Percentiles rank a stretch among this genome's conserved stretches.
Evolutionary conservation across 2,888 invertebrate species (phyloP).

Genomic region (Furcula furcula): DNA sequence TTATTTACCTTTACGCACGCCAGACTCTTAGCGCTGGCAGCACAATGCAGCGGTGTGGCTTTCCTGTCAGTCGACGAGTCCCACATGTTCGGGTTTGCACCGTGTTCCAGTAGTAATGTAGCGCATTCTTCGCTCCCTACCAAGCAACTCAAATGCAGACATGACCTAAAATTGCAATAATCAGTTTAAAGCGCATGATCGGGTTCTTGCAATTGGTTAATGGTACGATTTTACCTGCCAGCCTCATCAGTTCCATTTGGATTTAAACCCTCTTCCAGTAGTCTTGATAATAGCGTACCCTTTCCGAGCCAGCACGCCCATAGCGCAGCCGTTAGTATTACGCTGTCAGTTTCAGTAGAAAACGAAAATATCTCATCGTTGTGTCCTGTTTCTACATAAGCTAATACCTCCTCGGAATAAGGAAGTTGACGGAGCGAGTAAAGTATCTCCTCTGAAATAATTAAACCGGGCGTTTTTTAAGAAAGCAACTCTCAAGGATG

Average conservation of each 20-base stretch:
- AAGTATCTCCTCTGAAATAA: constrained; percentile 63
- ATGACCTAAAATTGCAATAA: constrained; percentile 50
- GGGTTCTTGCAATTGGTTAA: not conserved
- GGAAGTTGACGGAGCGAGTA: constrained; percentile 61
- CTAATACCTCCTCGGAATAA: constrained; percentile 66
- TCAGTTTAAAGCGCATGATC: not conserved
- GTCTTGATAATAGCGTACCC: constrained; percentile 70
- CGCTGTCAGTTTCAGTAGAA: constrained; percentile 42
- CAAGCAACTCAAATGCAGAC: constrained; percentile 90
- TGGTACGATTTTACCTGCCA: constrained; percentile 79
- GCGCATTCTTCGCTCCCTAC: constrained; percentile 87
- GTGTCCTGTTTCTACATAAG: constrained; percentile 61
- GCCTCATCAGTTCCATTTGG: constrained; percentile 84
- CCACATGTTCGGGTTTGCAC: constrained; percentile 87
- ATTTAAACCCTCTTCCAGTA: constrained; percentile 82
- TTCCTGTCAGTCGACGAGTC: constrained; percentile 84
- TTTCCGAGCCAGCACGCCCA: constrained; percentile 84
- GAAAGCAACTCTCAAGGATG: too few species aligned
- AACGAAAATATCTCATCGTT: constrained; percentile 66
- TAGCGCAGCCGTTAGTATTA: constrained; percentile 76
- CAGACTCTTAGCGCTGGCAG: constrained; percentile 85
- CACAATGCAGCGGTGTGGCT: constrained; percentile 89
- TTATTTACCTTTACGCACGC: constrained; percentile 81
- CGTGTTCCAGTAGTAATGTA: constrained; percentile 85
- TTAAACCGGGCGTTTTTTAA: constrained; percentile 1